Evolutionary conservation across 2,888 invertebrate species (phyloP), one percentile per base, ranked within the genome.

Genomic region (Embidobia sp.): DNA sequence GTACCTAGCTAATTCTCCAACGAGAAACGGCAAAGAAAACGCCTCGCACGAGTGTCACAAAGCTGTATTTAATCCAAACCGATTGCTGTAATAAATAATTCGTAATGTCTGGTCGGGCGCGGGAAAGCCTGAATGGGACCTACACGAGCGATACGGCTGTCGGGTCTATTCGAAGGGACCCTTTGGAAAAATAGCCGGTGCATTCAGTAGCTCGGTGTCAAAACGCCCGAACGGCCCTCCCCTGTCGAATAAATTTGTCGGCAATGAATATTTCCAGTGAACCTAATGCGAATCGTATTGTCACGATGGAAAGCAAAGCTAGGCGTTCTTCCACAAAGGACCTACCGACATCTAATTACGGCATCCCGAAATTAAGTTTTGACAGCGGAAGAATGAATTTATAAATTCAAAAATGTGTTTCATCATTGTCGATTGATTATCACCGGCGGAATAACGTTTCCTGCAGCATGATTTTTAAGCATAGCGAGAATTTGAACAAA

Each of bases 91-190:
- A 63, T 63, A 49, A 63, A 63, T 49, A 63, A 63, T 49, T 48
- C 49, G 37, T 49, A 49, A 63, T 29, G 49, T 49, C 40, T 15
- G 16, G n/a, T 4, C 27, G 13, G 19, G 35, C 35, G 31, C 3
- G 27, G 16, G 3, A 49, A 42, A 31, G 19, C 6, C 27, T 46
- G 15, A 51, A 81, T 82, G 81, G 74, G 81, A 81, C 81, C 82
- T 82, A 83, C 79, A 81, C 80, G 78, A 63, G 80, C 81, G 85
- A 86, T 85, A 83, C 84, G 83, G 81, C 81, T 84, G 84, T 83
- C 84, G 77, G 40, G 77, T 37, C 46, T 26, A 10, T 53, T 57
- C 10, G 29, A 57, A 48, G 11, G 19, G 77, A 77, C 82, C 85
- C 82, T 80, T 74, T 46, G 78, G 79, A 84, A 83, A 79, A 82